Conservation (phyloP, 1,140 invertebrate species). For the Aphis gossypii region DNA sequence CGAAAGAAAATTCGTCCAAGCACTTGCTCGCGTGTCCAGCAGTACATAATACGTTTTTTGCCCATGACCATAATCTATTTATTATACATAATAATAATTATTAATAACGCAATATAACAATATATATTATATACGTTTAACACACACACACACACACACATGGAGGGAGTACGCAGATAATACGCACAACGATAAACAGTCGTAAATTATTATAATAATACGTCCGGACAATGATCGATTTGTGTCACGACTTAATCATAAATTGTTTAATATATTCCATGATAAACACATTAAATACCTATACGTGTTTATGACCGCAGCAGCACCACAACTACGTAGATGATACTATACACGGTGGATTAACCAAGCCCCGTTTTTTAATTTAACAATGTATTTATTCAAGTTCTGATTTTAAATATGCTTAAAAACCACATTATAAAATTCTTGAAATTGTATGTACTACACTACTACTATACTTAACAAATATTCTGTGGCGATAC, state of each 20-base stretch:
- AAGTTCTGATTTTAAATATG: too few species aligned
- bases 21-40: background rate
- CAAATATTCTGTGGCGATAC: too few species aligned
- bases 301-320: background rate
- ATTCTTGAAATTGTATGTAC: too few species aligned
- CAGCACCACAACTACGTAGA: background rate
- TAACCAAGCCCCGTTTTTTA: too few species aligned
- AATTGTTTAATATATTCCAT: background rate
- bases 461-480: too few species aligned
- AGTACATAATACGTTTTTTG: background rate
- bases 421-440: too few species aligned
- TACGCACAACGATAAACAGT: background rate
- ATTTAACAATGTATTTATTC: too few species aligned
- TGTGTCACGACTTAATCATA: background rate
- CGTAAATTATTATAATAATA: background rate
- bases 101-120: background rate
- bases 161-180: background rate
- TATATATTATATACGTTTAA: too few species aligned
- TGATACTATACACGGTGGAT: background rate
- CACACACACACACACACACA: too few species aligned
- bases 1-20: background rate
- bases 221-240: background rate
- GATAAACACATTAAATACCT: background rate
- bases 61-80: background rate
- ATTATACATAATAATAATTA: background rate